Percentiles rank a stretch among this genome's conserved stretches.
Evolutionary conservation across 2,113 vertebrate genomes (phyloP).

Genomic region (Mirounga angustirostris): DNA sequence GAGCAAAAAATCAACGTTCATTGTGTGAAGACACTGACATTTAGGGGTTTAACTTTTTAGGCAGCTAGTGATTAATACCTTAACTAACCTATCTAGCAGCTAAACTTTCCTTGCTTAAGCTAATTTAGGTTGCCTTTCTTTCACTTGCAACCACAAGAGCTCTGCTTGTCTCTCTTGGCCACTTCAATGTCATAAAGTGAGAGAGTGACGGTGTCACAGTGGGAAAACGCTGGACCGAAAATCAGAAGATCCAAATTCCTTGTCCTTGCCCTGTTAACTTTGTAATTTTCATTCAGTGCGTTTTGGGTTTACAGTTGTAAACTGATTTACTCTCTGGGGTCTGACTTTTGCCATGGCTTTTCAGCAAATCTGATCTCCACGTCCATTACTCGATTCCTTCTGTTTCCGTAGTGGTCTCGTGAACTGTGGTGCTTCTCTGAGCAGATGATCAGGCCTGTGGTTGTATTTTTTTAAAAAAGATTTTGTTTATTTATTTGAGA

Average conservation of each 20-base stretch:
- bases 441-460: not conserved
- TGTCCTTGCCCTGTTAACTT: not conserved
- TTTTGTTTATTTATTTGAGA: too few relatives aligned
- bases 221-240: not conserved
- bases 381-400: not conserved
- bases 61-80: not conserved
- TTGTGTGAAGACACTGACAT: not conserved
- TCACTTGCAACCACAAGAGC: not conserved
- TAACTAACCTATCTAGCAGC: not conserved
- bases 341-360: not conserved
- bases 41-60: not conserved
- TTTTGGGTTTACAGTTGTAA: constrained; percentile 14
- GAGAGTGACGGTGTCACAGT: not conserved
- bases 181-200: not conserved
- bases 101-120: not conserved
- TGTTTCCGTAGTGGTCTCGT: not conserved
- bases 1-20: not conserved
- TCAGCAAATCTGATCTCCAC: not conserved
- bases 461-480: not conserved
- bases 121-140: not conserved
- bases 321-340: not conserved
- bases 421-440: not conserved
- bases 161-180: not conserved
- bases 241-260: not conserved
- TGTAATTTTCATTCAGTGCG: not conserved